A percentile compares a stretch with the other conserved stretches of the same genome.
Conservation (phyloP, 2,113 vertebrate genomes). For the Athene cunicularia region DNA sequence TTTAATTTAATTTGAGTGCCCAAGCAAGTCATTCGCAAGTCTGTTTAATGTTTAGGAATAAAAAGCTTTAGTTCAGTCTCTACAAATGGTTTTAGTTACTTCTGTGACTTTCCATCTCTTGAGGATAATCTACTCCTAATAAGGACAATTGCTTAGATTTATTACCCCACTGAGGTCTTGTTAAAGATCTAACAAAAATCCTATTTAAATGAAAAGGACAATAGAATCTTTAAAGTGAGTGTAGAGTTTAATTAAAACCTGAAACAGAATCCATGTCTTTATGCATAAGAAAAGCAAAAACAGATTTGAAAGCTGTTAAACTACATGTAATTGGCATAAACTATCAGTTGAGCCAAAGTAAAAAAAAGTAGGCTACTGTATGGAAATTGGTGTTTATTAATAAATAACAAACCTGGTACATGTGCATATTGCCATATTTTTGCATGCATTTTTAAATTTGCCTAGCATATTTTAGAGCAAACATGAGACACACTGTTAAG, state of each 20-base stretch:
- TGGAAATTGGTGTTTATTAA: constrained; percentile 36
- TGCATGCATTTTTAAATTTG: constrained; percentile 37
- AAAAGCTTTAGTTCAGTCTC: constrained; percentile 17
- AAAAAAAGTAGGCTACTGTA: neutral
- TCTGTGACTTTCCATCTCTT: constrained; percentile 71
- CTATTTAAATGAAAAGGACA: constrained; percentile 78
- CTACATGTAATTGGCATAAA: constrained; percentile 41
- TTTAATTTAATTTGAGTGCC: constrained; percentile 76
- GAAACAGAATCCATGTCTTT: constrained; percentile 41
- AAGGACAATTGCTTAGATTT: constrained; percentile 82
- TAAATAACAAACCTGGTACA: constrained; percentile 19
- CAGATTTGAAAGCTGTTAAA: constrained; percentile 54
- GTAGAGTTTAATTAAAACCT: constrained; percentile 74
- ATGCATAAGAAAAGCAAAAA: constrained; percentile 43
- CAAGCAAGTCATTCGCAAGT: constrained; percentile 64
- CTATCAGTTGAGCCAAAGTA: neutral
- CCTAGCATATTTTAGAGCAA: constrained; percentile 16
- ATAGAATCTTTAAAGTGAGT: constrained; percentile 71
- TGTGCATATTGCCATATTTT: neutral
- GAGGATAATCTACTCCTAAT: constrained; percentile 79
- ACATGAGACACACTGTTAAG: neutral
- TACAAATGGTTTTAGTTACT: constrained; percentile 74
- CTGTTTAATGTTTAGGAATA: constrained; percentile 61
- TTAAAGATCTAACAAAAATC: constrained; percentile 79
- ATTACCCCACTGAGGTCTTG: constrained; percentile 79